Percentiles rank a stretch among this genome's conserved stretches.
Evolutionary conservation across 1,140 invertebrate genomes (phyloP).

Genomic region (Magallana gigas): DNA sequence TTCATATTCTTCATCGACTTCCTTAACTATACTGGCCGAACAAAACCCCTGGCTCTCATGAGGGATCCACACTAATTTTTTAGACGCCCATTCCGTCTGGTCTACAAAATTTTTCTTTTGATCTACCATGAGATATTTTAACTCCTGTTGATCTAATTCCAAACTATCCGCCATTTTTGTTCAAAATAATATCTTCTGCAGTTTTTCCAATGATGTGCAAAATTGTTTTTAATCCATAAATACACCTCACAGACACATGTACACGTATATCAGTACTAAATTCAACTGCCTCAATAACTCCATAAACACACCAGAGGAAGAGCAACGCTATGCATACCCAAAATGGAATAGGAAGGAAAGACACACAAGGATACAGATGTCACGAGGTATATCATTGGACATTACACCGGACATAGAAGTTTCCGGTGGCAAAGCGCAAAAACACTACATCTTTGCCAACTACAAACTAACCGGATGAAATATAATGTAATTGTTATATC

Average conservation of each 20-base stretch:
- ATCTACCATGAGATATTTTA: slow-evolving; percentile 80
- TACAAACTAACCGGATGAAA: too few relatives aligned
- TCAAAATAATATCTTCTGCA: neutral
- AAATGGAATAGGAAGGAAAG: slow-evolving; percentile 13
- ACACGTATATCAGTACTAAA: too few relatives aligned
- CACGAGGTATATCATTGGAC: slow-evolving; percentile 11
- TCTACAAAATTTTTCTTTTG: slow-evolving; percentile 89
- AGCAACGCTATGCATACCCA: neutral
- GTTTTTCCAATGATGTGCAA: neutral
- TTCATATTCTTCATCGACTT: slow-evolving; percentile 96
- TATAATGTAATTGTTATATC: neutral
- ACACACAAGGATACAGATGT: slow-evolving; percentile 10
- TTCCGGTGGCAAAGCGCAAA: neutral
- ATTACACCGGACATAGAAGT: neutral
- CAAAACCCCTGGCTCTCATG: slow-evolving; percentile 97
- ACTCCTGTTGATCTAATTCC: slow-evolving; percentile 70
- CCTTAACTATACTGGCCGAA: slow-evolving; percentile 95
- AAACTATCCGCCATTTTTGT: slow-evolving; percentile 71
- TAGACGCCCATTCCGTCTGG: slow-evolving; percentile 99
- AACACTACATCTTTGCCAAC: too few relatives aligned
- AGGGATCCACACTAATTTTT: slow-evolving; percentile 98
- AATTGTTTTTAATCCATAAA: neutral
- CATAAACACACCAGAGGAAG: neutral
- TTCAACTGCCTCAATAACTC: too few relatives aligned
- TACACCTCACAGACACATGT: too few relatives aligned